Percentiles rank a stretch among this genome's conserved stretches.
Evolutionary conservation across 2,797 vertebrate species (phyloP).

Genomic region (Ceryle rudis): DNA sequence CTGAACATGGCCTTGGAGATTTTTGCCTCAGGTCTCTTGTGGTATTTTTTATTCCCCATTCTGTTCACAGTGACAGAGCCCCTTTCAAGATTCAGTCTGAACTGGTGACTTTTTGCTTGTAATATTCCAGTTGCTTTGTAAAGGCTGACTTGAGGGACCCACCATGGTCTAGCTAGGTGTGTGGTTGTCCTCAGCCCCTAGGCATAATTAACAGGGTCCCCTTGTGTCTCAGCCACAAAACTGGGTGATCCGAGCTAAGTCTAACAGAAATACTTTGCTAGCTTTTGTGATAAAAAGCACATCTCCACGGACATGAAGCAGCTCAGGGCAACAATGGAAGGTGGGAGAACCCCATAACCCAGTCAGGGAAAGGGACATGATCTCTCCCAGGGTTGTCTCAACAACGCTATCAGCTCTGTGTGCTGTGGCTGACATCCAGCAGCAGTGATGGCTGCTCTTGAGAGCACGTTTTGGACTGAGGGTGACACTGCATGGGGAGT

Average conservation of each 20-base stretch:
- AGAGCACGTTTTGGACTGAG: neutral
- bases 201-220: neutral
- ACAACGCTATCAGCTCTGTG: neutral
- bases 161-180: accelerated
- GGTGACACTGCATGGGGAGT: neutral
- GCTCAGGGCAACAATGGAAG: neutral
- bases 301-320: accelerated
- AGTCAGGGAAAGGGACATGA: neutral
- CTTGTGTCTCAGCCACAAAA: neutral
- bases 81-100: constrained; percentile 4
- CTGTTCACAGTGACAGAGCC: neutral
- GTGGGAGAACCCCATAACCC: neutral
- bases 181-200: neutral
- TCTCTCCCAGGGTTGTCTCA: neutral
- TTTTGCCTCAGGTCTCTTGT: constrained; percentile 32
- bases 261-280: neutral
- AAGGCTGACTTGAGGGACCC: neutral
- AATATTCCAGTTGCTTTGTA: neutral
- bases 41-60: neutral
- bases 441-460: neutral
- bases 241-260: neutral
- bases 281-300: neutral
- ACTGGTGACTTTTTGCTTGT: neutral
- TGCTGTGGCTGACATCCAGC: accelerated
- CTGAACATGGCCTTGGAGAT: neutral